phyloP scores from a whole-genome alignment of 1,140 invertebrate genomes.

The Drosophila lacteicornis region DNA sequence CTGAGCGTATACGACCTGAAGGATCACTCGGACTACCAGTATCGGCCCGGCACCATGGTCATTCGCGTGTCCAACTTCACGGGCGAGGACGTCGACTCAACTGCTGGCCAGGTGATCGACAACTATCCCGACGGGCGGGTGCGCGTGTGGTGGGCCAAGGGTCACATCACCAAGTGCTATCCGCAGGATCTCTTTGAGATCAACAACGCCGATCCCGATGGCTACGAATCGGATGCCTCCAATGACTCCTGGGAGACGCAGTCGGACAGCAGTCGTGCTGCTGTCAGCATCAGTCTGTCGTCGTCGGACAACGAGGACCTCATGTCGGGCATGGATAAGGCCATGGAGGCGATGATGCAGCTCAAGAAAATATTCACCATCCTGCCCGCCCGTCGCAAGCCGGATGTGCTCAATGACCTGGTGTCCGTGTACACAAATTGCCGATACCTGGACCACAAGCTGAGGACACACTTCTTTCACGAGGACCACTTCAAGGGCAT shows the following conservation, averaged over 20 bases:
- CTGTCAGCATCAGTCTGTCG: constrained; percentile 60
- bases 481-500: constrained; percentile 86
- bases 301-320: constrained; percentile 87
- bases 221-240: constrained; percentile 86
- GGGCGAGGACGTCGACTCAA: constrained; percentile 89
- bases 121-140: constrained; percentile 93
- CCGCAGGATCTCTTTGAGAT: constrained; percentile 91
- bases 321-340: constrained; percentile 90
- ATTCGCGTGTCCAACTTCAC: constrained; percentile 94
- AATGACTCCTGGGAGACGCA: constrained; percentile 94
- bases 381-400: constrained; percentile 89
- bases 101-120: constrained; percentile 95
- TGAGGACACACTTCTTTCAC: constrained; percentile 94
- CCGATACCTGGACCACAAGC: constrained; percentile 92
- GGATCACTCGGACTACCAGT: constrained; percentile 97
- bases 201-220: constrained; percentile 86
- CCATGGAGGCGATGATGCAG: constrained; percentile 89
- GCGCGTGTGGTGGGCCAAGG: constrained; percentile 95
- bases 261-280: constrained; percentile 86
- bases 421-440: constrained; percentile 94
- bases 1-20: constrained; percentile 98
- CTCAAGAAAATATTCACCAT: constrained; percentile 92
- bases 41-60: constrained; percentile 95
- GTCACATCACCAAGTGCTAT: constrained; percentile 94
- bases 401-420: constrained; percentile 84